Conservation (phyloP, 2,113 vertebrate genomes). For the Synchiropus splendidus region DNA sequence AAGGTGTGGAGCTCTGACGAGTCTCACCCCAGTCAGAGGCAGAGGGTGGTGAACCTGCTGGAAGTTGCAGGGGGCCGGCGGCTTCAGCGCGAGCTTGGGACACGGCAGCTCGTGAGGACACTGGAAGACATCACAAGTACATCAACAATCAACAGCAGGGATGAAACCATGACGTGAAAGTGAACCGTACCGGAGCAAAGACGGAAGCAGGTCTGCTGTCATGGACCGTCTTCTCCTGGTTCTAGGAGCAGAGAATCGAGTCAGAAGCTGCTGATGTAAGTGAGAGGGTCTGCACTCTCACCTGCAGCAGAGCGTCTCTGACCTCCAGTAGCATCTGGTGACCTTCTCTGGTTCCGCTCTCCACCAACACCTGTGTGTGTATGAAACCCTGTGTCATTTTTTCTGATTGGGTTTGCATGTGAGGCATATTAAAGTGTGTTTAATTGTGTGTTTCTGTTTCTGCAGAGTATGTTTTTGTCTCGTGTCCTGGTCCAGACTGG, state of each 20-base stretch:
- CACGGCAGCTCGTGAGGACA: conserved; percentile 75
- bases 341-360: conserved; percentile 81
- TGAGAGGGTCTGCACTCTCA: conserved; percentile 7
- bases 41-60: conserved; percentile 70
- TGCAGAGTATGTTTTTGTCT: too few species aligned
- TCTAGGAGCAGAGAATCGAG: conserved; percentile 41
- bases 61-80: conserved; percentile 74
- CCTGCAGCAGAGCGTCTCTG: conserved; percentile 69
- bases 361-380: conserved; percentile 81
- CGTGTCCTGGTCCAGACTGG: not conserved
- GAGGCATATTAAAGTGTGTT: too few species aligned
- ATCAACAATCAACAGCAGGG: not conserved
- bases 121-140: conserved; percentile 21
- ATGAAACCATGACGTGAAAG: fast-evolving
- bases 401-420: not conserved
- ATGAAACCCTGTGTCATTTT: too few species aligned
- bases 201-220: conserved; percentile 65
- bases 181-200: conserved; percentile 73
- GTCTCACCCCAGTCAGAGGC: conserved; percentile 65
- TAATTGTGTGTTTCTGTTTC: too few species aligned
- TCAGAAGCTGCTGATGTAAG: not conserved
- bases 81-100: conserved; percentile 63
- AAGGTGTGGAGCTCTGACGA: not conserved
- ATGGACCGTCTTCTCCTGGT: conserved; percentile 53
- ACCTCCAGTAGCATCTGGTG: conserved; percentile 83